Base-by-base conservation (phyloP, 2,113 vertebrate genomes). In the Apodemus sylvaticus region DNA sequence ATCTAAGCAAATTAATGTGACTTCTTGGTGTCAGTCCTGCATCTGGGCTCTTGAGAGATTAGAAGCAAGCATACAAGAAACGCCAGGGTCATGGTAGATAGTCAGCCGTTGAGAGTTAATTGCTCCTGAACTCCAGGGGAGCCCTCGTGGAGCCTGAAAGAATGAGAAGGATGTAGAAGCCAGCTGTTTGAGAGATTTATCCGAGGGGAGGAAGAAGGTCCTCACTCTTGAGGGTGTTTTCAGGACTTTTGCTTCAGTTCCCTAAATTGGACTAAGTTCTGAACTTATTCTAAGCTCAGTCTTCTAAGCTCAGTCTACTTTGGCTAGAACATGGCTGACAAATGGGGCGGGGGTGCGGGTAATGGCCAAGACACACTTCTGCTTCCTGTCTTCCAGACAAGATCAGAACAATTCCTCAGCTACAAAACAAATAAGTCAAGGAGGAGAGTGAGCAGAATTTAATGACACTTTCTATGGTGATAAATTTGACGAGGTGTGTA, bases 341-440 rank as follows among this genome's bases (percentile, higher is more conserved):
- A 42, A 90, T 55, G 42, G 76, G 0, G 1, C 1, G 70, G 26
- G 90, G 14, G 34, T n/a, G n/a, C n/a, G n/a, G 66, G 22, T 13
- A 39, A 9, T 81, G 39, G 45, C 29, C 51, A 88, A 1, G 22
- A 92, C 86, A 92, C 5, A 51, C 48, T 94, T 95, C 76, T 91
- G 60, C 91, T 85, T 94, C 83, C 73, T 39, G 19, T 78, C 76
- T 93, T 79, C 68, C 55, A 91, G 86, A 97, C 78, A 93, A 96
- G 48, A 94, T 86, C 34, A 29, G n/a, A 81, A 89, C 36, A 83
- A 68, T 74, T 95, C 83, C 79, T 93, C 31, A 51, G 82, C 93
- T 81, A 94, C 24, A 77, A 94, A 95, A 86, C 45, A 78, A 94
- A 94, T 90, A 92, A 90, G 90, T 95, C 90, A 82, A 77, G 94